Base-by-base conservation (phyloP, 2,113 vertebrate genomes). In the Gymnobelideus leadbeateri region DNA sequence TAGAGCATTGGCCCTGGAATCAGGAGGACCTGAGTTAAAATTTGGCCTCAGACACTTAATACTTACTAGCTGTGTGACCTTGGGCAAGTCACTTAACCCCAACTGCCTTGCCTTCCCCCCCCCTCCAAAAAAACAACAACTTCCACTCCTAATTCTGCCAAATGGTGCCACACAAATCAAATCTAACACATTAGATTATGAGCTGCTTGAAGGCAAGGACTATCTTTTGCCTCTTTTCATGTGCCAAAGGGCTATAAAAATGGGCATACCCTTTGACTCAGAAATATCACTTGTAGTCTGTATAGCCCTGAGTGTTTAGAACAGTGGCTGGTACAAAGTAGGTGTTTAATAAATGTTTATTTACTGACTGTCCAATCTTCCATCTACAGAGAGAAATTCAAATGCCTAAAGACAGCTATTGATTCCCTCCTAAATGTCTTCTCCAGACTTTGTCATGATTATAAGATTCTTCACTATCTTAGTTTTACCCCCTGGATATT, bases 331-430 rank as follows among this genome's bases (percentile, higher is more conserved):
- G 14, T 93, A 89, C 11, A 90, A 0, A 51, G 43, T 8, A 91
- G 43, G 28, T 96, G 51, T 21, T 94, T 51, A 28, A 84, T 53
- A 28, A 94, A 47, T 91, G 23, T 91, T 93, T 89, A 31, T 96
- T 37, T 46, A 94, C 90, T 52, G 55, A 97, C 90, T 53, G 46
- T 93, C 31, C 37, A 37, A 31, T 68, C 31, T 68, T 11, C 37
- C 57, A 68, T 31, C 12, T 37, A 68, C 31, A 37, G 11, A 68
- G 31, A 68, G 11, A 68, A 68, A 68, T 68, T 68, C 10, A 37
- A 68, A 57, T 91, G 52, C 54, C 6, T 68, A 25, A 51, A 89
- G 0, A 51, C 23, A 28, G 12, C 23, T 55, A 11, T 68, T 68
- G 57, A 49, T 28, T 51, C 12, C 61, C 51, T 51, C 52, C 46